Base-by-base conservation (phyloP, 1,140 invertebrate genomes). In the Drosophila nasuta region DNA sequence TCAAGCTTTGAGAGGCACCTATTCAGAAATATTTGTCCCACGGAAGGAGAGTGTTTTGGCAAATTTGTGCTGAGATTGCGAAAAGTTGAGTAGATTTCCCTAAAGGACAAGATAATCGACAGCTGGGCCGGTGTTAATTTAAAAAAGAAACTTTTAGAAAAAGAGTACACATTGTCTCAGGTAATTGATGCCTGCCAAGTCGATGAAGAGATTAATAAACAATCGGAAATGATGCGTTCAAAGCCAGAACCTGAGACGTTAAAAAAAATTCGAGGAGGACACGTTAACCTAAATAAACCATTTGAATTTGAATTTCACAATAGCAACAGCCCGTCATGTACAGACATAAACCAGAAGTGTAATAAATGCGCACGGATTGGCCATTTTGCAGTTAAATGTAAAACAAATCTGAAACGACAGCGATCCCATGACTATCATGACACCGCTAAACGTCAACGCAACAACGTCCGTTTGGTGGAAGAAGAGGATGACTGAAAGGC, bases 161-260 rank as follows among this genome's bases (percentile, higher is more conserved):
- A 54, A 46, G 56, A 74, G 7, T n/a, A 59, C 33, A 49, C 25
- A 1, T 8, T 74, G 17, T 28, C 45, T 15, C 56, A 74, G 35
- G 35, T 67, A 1, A 41, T 60, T 3, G 49, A 67, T 7, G 30
- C 11, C 5, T 15, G 15, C 15, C 15, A 15, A 15, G 15, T 58
- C 4, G 58, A 71, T 5, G 51, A 57, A 17, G n/a, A 56, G 7
- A 48, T 71, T 11, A 30, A 45, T 25, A 43, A 58, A 25, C 35
- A 58, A 8, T 58, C 20, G 2, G 38, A 58, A 5, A 20, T 20
- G 5, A 58, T 58, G 38, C 13, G n/a, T 4, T 11, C 11, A 13
- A 52, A 15, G 30, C 1, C n/a, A 3, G 6, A 30, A 13, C 8
- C 30, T 15, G 30, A 56, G 5, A 5, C 2, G 5, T 3, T 54